Conservation (phyloP, 2,113 vertebrate species). For the Seriola rivoliana region DNA sequence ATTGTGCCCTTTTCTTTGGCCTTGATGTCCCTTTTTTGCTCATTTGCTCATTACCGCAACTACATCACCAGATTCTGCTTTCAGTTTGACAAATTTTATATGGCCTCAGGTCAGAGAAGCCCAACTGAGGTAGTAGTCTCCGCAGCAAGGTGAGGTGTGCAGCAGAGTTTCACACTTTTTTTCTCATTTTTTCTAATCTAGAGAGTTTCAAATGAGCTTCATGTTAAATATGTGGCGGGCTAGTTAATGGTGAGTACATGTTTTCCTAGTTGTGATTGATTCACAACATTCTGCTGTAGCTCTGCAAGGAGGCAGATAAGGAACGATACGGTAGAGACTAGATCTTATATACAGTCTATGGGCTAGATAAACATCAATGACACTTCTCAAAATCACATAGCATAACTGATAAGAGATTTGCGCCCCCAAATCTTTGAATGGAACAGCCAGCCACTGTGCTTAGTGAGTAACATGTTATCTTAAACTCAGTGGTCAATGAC, state of each 20-base stretch:
- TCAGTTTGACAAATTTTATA: neutral
- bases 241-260: too few species aligned
- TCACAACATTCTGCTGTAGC: neutral
- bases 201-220: neutral
- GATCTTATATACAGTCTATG: neutral
- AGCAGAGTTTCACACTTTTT: neutral
- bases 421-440: neutral
- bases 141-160: neutral
- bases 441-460: constrained; percentile 18
- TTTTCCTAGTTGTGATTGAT: neutral
- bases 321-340: neutral
- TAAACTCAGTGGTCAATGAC: constrained; percentile 62
- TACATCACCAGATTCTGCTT: neutral
- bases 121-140: neutral
- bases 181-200: neutral
- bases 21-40: neutral
- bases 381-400: too few species aligned
- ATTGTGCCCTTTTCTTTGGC: neutral
- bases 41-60: neutral
- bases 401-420: too few species aligned
- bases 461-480: constrained; percentile 58
- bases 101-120: constrained; percentile 5
- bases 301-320: neutral
- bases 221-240: neutral
- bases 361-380: neutral